phyloP scores from a whole-genome alignment of 92 coral and sea anemone species.

The Epizoanthus rinbou region DNA sequence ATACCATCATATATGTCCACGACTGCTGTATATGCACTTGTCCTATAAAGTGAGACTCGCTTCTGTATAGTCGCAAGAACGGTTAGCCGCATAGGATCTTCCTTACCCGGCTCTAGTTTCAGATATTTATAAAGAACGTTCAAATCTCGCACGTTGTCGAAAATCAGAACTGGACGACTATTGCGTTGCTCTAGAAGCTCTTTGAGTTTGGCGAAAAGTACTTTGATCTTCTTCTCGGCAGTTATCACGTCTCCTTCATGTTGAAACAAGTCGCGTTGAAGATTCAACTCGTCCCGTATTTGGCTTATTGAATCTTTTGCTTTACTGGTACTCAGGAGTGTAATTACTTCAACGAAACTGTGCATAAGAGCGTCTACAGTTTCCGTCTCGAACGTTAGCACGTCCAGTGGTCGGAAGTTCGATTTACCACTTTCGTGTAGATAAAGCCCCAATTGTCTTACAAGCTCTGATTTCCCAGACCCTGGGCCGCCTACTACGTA shows the following conservation, averaged over 20 bases:
- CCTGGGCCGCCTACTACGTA: conserved; percentile 88
- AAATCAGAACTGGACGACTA: conserved; percentile 76
- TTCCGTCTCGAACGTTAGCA: conserved; percentile 69
- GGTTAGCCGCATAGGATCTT: conserved; percentile 54
- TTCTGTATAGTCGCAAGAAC: conserved; percentile 63
- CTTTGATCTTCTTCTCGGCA: conserved; percentile 50
- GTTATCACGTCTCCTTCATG: conserved; percentile 50
- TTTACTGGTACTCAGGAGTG: conserved; percentile 39
- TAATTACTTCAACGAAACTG: conserved; percentile 65
- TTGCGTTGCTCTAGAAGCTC: conserved; percentile 65
- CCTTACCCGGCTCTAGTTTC: conserved; percentile 70
- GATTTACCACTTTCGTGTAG: conserved; percentile 47
- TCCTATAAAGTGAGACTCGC: conserved; percentile 60
- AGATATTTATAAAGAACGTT: conserved; percentile 57
- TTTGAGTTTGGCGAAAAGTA: conserved; percentile 56
- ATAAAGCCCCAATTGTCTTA: conserved; percentile 75
- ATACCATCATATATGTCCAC: conserved; percentile 70
- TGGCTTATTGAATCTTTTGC: conserved; percentile 50
- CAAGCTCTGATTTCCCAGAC: conserved; percentile 87
- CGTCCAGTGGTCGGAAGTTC: conserved; percentile 61
- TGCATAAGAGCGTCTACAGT: conserved; percentile 55
- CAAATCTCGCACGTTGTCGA: conserved; percentile 73
- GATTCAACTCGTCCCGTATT: conserved; percentile 59
- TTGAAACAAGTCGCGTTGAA: conserved; percentile 53
- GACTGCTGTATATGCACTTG: conserved; percentile 46